A percentile compares a stretch with the other conserved stretches of the same genome.
Evolutionary conservation across 2,113 vertebrate species (phyloP).

Genomic region (Trichomycterus rosablanca): DNA sequence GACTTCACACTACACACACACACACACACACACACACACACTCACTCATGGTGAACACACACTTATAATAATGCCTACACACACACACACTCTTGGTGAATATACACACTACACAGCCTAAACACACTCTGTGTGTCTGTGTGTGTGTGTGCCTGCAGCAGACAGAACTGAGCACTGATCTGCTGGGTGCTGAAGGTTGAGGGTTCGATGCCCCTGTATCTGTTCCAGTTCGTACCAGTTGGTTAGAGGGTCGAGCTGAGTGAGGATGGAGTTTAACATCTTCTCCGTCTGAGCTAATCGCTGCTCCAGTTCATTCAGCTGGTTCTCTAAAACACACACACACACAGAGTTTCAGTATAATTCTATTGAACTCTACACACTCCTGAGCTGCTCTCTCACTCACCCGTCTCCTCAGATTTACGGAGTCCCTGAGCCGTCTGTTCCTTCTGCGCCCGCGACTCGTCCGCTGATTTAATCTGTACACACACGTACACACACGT

Average conservation of each 20-base stretch:
- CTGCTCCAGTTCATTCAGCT: slow-evolving; percentile 81
- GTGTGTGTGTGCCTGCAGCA: not conserved
- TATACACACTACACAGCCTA: not conserved
- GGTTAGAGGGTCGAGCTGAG: slow-evolving; percentile 83
- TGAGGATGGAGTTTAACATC: slow-evolving; percentile 87
- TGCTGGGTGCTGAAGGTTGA: too few species aligned
- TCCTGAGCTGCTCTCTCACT: too few species aligned
- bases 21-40: not conserved
- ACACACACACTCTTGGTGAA: not conserved
- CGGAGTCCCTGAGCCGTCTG: slow-evolving; percentile 69
- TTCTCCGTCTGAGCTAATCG: slow-evolving; percentile 82
- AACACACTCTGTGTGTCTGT: not conserved
- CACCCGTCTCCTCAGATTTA: slow-evolving; percentile 78
- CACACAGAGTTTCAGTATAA: slow-evolving; percentile 30
- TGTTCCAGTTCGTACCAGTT: slow-evolving; percentile 84
- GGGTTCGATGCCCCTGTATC: too few species aligned
- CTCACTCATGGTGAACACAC: too few species aligned
- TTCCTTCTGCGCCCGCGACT: slow-evolving; percentile 61
- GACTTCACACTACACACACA: slow-evolving; percentile 72
- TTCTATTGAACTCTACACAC: too few species aligned
- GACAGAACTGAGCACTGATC: too few species aligned
- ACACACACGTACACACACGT: not conserved
- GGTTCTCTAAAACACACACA: slow-evolving; percentile 67
- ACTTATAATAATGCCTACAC: too few species aligned
- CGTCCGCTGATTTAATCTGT: slow-evolving; percentile 78